Evolutionary conservation across 2,797 vertebrate species (phyloP), one percentile per base, ranked within the genome.

Genomic region (Poecilia picta): DNA sequence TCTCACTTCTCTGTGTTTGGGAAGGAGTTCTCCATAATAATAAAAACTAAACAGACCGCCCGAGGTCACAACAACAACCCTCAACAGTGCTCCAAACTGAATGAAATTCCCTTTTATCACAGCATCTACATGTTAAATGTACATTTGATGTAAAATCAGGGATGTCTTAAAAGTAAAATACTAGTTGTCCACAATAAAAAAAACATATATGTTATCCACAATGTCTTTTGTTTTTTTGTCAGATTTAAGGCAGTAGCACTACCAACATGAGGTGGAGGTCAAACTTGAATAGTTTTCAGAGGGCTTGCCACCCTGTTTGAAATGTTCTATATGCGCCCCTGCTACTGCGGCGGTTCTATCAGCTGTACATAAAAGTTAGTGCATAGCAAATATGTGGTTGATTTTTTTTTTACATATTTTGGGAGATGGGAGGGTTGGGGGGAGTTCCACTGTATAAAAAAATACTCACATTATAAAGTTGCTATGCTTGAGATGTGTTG

Each of bases 101-200:
- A 59, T 68, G 49, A 81, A 83, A 87, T 74, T 78, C 39, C 36
- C 36, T 83, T 88, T 85, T 33, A 77, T 84, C 55, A 2, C 71
- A 59, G 25, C 72, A 78, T 66, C 51, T 0, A 0, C n/a, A 81
- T 73, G 70, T 76, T 80, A 47, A 39, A 83, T 46, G 39, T 71
- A 53, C 12, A 33, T 83, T 11, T 80, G 31, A 70, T 28, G 11
- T 10, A 68, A 72, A n/a, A 51, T 72, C 51, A 72, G 66, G 13
- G 2, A 46, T 15, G 36, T 72, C n/a, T 45, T 31, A 43, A 70
- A 51, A 53, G 41, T 55, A 18, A 71, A 28, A 53, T 10, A 25
- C 23, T 23, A 13, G 12, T 33, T 18, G 59, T 74, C 28, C 72
- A 28, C 0, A 55, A 82, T 10, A 70, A 46, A 25, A 25, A 49